Conservation (phyloP, 2,797 vertebrate species). For the Australoheros facetus region DNA sequence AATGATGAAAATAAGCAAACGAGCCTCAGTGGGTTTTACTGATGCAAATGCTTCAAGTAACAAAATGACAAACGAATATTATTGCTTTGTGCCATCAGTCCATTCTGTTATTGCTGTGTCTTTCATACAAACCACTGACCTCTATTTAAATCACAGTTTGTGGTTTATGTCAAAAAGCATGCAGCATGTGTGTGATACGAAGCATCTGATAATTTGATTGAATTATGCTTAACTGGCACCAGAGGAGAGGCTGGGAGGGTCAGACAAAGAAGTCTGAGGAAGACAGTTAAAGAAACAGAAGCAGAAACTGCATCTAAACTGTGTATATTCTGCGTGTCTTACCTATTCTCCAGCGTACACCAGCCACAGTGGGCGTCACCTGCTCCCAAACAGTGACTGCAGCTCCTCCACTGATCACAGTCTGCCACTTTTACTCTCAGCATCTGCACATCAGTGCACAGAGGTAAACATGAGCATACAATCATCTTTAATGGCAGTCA, state of each 20-base stretch:
- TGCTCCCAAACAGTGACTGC: slow-evolving; percentile 87
- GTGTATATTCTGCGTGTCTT: slow-evolving; percentile 34
- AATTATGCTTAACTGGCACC: slow-evolving; percentile 29
- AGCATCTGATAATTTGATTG: slow-evolving; percentile 37
- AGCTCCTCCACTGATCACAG: slow-evolving; percentile 86
- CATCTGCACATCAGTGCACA: slow-evolving; percentile 79
- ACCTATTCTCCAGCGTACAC: slow-evolving; percentile 96
- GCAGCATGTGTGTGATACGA: slow-evolving; percentile 20
- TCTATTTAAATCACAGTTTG: slow-evolving; percentile 3
- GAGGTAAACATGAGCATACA: neutral
- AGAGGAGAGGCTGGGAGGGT: neutral
- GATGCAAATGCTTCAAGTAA: slow-evolving; percentile 23
- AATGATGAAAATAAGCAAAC: slow-evolving; percentile 40
- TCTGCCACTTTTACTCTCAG: slow-evolving; percentile 89
- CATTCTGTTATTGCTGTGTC: slow-evolving; percentile 12
- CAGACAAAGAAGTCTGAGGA: neutral
- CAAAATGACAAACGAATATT: slow-evolving; percentile 10
- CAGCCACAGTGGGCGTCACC: slow-evolving; percentile 94
- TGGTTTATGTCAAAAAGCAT: slow-evolving; percentile 25
- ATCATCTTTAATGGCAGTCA: neutral
- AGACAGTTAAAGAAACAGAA: slow-evolving; percentile 13
- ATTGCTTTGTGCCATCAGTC: slow-evolving; percentile 23
- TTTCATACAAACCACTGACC: slow-evolving; percentile 1
- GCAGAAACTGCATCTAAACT: neutral
- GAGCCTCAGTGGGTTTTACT: slow-evolving; percentile 36